Evolutionary conservation across 2,888 invertebrate genomes (phyloP).

Genomic region (Drosophila emarginata): DNA sequence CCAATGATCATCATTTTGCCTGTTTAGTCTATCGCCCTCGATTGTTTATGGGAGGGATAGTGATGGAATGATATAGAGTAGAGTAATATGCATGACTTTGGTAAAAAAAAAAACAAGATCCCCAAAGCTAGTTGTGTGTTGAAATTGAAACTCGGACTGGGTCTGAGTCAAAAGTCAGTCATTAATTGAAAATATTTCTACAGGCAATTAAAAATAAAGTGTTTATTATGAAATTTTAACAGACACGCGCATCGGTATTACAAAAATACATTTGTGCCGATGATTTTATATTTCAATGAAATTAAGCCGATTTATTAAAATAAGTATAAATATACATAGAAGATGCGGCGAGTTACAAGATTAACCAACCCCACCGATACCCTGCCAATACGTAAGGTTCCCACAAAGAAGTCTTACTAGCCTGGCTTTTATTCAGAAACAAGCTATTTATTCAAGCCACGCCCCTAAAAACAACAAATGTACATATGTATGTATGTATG

Average conservation of each 20-base stretch:
- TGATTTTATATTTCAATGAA: not conserved
- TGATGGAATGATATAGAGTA: not conserved
- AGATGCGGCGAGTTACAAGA: too few species aligned
- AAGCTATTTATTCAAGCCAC: not conserved
- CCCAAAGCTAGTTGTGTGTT: not conserved
- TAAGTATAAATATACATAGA: too few species aligned
- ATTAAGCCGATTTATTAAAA: too few species aligned
- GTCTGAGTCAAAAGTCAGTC: slow-evolving; percentile 1
- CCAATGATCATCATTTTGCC: not conserved
- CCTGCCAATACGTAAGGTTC: not conserved
- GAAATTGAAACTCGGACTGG: not conserved
- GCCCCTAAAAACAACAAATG: not conserved
- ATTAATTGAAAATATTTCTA: slow-evolving; percentile 3
- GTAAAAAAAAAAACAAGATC: not conserved
- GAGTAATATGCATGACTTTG: too few species aligned
- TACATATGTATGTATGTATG: not conserved
- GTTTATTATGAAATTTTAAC: not conserved
- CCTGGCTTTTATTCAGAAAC: too few species aligned
- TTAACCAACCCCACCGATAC: too few species aligned
- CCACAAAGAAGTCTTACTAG: not conserved
- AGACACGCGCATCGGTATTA: not conserved
- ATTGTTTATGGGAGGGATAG: not conserved
- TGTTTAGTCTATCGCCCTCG: slow-evolving; percentile 4
- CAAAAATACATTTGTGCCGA: not conserved
- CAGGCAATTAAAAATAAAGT: slow-evolving; percentile 1